phyloP scores from a whole-genome alignment of 2,113 vertebrate species.

The Limanda limanda region DNA sequence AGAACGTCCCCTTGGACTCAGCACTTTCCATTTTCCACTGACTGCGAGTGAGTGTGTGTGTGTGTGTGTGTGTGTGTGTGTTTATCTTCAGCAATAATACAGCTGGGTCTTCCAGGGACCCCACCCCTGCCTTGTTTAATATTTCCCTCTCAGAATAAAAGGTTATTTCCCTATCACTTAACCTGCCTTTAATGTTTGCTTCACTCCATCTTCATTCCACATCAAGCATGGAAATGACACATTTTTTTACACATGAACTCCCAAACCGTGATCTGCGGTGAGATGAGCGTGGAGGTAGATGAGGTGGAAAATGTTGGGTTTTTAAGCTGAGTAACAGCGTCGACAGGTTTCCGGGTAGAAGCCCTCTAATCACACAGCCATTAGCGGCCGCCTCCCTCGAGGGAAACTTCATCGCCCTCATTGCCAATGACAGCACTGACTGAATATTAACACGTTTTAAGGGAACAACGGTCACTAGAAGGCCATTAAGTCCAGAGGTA shows the following conservation, averaged over 20 bases:
- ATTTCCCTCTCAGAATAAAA: neutral
- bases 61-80: neutral
- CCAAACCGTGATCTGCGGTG: neutral
- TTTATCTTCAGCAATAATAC: slow-evolving; percentile 53
- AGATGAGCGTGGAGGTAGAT: slow-evolving; percentile 1
- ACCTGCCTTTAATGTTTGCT: neutral
- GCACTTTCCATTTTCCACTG: slow-evolving; percentile 63
- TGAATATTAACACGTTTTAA: slow-evolving; percentile 59
- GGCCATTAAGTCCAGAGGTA: slow-evolving; percentile 33
- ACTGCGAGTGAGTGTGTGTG: neutral
- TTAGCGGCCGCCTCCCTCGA: slow-evolving; percentile 41
- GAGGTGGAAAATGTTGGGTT: slow-evolving; percentile 30
- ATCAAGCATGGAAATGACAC: no score
- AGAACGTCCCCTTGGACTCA: slow-evolving; percentile 51
- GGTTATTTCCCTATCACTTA: neutral
- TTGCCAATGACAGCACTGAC: slow-evolving; percentile 25
- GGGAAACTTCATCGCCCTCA: slow-evolving; percentile 18
- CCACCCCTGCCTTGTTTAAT: neutral
- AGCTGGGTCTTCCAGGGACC: slow-evolving; percentile 33
- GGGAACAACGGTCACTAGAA: slow-evolving; percentile 13
- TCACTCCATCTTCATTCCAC: neutral
- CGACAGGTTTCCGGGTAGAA: slow-evolving; percentile 47
- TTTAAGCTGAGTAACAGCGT: slow-evolving; percentile 20
- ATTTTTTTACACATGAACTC: slow-evolving; percentile 12
- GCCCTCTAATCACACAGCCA: slow-evolving; percentile 54